phyloP scores from a whole-genome alignment of 2,797 vertebrate genomes.

The Heliangelus exortis region DNA sequence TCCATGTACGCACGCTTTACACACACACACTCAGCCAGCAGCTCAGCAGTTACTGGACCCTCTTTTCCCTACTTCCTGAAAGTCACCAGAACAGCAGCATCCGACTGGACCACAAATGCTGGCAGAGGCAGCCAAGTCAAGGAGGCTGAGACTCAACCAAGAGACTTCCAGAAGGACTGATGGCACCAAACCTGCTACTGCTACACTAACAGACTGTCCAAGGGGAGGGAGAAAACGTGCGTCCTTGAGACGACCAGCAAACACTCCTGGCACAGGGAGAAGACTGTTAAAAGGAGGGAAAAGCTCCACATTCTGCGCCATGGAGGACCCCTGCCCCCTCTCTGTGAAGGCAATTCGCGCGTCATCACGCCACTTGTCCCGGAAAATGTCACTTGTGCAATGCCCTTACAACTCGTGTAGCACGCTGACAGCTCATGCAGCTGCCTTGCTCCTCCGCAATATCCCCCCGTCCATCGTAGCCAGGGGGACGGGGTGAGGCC shows the following conservation, averaged over 20 bases:
- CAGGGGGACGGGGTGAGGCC: neutral
- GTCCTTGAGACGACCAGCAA: neutral
- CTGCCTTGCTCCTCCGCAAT: rapidly evolving
- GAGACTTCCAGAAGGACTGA: neutral
- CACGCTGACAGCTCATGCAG: neutral
- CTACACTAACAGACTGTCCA: neutral
- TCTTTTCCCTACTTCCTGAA: neutral
- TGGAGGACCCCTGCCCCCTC: neutral
- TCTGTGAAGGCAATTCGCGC: neutral
- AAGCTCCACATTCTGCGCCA: neutral
- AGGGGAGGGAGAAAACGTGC: rapidly evolving
- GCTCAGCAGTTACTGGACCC: neutral
- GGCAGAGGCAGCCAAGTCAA: neutral
- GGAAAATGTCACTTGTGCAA: neutral
- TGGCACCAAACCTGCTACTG: neutral
- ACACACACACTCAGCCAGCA: rapidly evolving
- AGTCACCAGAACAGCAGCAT: neutral
- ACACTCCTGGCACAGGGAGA: neutral
- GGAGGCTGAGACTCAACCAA: neutral
- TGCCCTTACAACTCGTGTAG: rapidly evolving
- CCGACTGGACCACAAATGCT: neutral
- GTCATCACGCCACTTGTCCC: neutral
- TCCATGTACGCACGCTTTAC: rapidly evolving
- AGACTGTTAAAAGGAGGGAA: neutral
- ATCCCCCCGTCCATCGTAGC: rapidly evolving